Base-by-base conservation (phyloP, 2,888 invertebrate genomes). In the Cryptocephalus moraei region DNA sequence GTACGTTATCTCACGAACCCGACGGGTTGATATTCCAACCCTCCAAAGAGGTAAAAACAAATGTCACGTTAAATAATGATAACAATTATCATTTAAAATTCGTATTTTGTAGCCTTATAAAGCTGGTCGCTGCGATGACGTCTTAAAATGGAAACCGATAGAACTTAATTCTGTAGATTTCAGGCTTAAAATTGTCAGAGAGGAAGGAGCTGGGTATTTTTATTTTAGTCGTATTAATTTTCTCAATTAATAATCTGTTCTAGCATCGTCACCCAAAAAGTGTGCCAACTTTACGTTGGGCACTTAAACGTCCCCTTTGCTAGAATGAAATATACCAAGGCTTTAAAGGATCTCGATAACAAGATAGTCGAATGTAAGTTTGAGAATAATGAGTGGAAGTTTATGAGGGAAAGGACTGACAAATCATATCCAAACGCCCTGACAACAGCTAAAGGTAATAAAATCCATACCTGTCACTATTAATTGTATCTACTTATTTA, bases 1-100 rank as follows among this genome's bases (percentile, higher is more conserved):
- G 82, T 56, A 80, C 84, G 33, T 73, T 99, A 12, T 77, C 82
- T 1, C 99, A 99, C 65, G 95, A 97, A 68, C 95, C 96, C 0
- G 99, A 99, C 65, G 99, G 99, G 13, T 77, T 99, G 10, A 93
- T 99, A 62, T 99, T 97, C 68, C 99, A 99, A 67, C 99, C 99
- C 0, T 78, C 86, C 0, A 76, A 79, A 52, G 89, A 87, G 51
- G 59, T 59, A 45, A 68, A 88, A 89, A 67, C 67, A 9, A 33
- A n/a, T 32, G 9, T 45, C 11, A 6, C 39, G 6, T 36, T 36
- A 11, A 11, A 36, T 11, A 36, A 36, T 36, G 36, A 6, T 4
- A 4, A 2, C 12, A 36, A 6, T 36, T 11, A 36, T 2, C 6
- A 4, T 36, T 22, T 22, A 22, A 22, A 22, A 68, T 91, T n/a